A percentile compares a stretch with the other conserved stretches of the same genome.
These are phyloP conservation scores for Elgonia sp. DNA, from an alignment of 2,888 invertebrate species.

Conservation along the genomic window DNA sequence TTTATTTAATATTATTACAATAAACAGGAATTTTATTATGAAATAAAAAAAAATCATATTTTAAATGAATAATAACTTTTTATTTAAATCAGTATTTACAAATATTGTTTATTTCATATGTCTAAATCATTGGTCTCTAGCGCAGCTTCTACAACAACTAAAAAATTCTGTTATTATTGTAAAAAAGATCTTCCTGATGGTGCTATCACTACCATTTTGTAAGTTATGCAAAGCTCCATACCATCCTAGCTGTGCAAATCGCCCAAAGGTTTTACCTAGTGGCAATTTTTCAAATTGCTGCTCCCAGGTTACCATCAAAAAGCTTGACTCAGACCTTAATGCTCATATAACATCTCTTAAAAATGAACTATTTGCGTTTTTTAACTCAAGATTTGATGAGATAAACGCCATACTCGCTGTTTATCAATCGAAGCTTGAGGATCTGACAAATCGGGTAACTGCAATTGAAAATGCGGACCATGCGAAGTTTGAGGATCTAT, in stretches of 20 bases:
- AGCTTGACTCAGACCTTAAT: not conserved
- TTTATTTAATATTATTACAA: no score
- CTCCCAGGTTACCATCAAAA: not conserved
- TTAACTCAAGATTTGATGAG: slow-evolving; percentile 23
- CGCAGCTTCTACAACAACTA: no score
- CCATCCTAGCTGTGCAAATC: slow-evolving; percentile 22
- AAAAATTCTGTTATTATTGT: slow-evolving; percentile 24
- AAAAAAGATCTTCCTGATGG: slow-evolving; percentile 9
- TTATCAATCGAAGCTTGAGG: not conserved
- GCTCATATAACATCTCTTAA: not conserved
- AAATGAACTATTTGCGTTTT: slow-evolving; percentile 10
- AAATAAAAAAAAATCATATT: no score
- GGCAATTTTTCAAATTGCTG: slow-evolving; percentile 8
- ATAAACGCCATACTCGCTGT: not conserved
- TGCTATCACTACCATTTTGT: not conserved
- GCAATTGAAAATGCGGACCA: no score
- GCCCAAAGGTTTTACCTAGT: not conserved
- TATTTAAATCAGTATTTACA: no score
- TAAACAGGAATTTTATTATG: no score
- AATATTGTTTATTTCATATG: no score
- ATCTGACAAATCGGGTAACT: no score
- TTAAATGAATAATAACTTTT: no score
- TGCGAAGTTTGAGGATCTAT: no score
- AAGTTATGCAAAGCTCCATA: slow-evolving; percentile 9
- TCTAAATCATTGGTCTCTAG: no score